These are phyloP conservation scores for Rhincodon typus DNA, from an alignment of 2,797 vertebrate genomes.

Conservation along the genomic window DNA sequence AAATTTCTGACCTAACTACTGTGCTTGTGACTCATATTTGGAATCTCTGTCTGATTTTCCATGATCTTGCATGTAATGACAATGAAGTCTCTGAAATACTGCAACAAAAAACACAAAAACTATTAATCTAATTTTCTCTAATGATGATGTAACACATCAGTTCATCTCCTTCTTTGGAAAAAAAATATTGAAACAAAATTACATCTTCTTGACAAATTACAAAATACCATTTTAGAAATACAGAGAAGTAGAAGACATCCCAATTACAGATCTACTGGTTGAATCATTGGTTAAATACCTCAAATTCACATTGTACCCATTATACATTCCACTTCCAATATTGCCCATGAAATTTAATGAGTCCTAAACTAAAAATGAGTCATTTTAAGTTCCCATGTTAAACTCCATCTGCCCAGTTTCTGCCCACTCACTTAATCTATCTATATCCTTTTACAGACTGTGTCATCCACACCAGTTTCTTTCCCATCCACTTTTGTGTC, in stretches of 20 bases:
- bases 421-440: no score
- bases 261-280: not conserved
- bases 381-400: not conserved
- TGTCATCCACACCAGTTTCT: no score
- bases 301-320: not conserved
- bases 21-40: not conserved
- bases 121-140: conserved; percentile 25
- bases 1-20: conserved; percentile 4
- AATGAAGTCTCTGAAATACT: conserved; percentile 12
- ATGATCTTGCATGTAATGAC: no score
- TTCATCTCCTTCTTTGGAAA: conserved; percentile 27
- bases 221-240: not conserved
- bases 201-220: not conserved
- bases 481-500: no score
- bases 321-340: not conserved
- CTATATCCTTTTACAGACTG: no score
- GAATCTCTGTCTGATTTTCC: conserved; percentile 8
- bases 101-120: conserved; percentile 17
- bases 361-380: not conserved
- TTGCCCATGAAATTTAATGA: not conserved
- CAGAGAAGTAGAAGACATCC: not conserved
- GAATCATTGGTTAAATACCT: not conserved
- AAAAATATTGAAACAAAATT: not conserved
- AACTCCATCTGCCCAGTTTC: no score
- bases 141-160: conserved; percentile 20